Evolutionary conservation across 2,888 invertebrate species (phyloP), one percentile per base, ranked within the genome.

Genomic region (Sinodicranocentrus sp.): DNA sequence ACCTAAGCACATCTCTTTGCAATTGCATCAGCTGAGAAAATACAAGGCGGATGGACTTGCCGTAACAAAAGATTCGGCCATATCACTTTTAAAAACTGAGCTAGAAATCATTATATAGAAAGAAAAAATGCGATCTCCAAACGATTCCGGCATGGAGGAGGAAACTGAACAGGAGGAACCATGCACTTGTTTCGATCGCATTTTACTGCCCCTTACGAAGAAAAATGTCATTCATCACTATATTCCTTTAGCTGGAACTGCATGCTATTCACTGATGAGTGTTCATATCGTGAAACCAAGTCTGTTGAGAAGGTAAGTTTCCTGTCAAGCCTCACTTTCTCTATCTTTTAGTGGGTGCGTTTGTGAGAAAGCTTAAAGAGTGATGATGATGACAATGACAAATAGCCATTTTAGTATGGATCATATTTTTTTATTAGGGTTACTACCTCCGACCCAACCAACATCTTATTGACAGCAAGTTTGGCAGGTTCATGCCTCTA

Each of bases 201-300:
- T 84, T 68, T 26, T 84, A 28, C 76, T 59, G 39, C 86, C 86
- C 6, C 13, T 86, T 13, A 86, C 78, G 1, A 76, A 33, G 21
- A 33, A 48, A 13, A 87, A 86, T 78, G 2, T 88, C 2, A 80
- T 87, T 21, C 79, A 87, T 57, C 86, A 87, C 63, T 86, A 87
- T 79, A 71, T 84, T 39, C 87, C 86, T 10, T 19, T 87, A 0
- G 87, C 73, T 17, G 86, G 87, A 25, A 59, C 61, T 1, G 77
- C 52, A 15, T 82, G 82, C 21, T 87, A 88, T 57, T 73, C 84
- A 19, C 72, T 84, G 2, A 52, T 88, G 21, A 85, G 87, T 8
- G 59, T 87, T 21, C 85, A 84, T 33, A 61, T 88, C n/a, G 71
- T 84, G 28, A 86, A 88, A 21, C 88, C 87, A 2, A 82, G 78